A percentile compares a stretch with the other conserved stretches of the same genome.
phyloP scores from a whole-genome alignment of 2,888 invertebrate genomes.

The Archips crataeganus region DNA sequence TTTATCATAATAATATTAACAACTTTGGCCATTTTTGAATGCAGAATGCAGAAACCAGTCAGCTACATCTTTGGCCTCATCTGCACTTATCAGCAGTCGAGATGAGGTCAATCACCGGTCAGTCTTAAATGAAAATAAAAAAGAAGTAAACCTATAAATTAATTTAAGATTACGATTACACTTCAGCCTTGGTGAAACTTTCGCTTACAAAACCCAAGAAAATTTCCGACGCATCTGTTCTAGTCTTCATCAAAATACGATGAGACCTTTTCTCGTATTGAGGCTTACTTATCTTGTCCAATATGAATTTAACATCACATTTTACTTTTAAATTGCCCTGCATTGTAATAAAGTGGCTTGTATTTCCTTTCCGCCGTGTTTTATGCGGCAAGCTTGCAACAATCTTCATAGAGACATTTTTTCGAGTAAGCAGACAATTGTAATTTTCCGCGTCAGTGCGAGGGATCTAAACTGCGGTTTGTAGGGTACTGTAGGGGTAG shows the following conservation, averaged over 20 bases:
- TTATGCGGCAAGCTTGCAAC: constrained; percentile 16
- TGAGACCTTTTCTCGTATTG: constrained; percentile 15
- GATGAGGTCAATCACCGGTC: too few relatives aligned
- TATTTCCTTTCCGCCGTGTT: constrained; percentile 30
- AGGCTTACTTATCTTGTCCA: constrained; percentile 29
- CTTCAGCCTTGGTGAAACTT: too few relatives aligned
- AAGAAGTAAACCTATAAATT: too few relatives aligned
- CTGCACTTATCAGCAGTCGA: too few relatives aligned
- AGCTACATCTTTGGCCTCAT: too few relatives aligned
- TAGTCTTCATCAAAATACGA: constrained; percentile 15
- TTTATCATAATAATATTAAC: too few relatives aligned
- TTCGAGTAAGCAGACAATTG: constrained; percentile 58
- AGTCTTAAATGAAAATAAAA: too few relatives aligned
- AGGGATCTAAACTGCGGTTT: constrained; percentile 64
- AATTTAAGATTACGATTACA: too few relatives aligned
- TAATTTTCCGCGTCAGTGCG: constrained; percentile 75
- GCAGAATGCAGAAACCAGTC: too few relatives aligned
- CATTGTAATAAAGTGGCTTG: constrained; percentile 35
- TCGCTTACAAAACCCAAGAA: background rate
- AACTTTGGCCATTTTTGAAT: too few relatives aligned
- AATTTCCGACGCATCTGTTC: constrained; percentile 10
- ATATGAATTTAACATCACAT: constrained; percentile 40
- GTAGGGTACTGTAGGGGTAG: constrained; percentile 45
- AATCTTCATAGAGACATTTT: constrained; percentile 33
- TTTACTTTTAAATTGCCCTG: constrained; percentile 39